A percentile compares a stretch with the other conserved stretches of the same genome.
phyloP scores from a whole-genome alignment of 2,888 invertebrate species.

The Griposia aprilina region DNA sequence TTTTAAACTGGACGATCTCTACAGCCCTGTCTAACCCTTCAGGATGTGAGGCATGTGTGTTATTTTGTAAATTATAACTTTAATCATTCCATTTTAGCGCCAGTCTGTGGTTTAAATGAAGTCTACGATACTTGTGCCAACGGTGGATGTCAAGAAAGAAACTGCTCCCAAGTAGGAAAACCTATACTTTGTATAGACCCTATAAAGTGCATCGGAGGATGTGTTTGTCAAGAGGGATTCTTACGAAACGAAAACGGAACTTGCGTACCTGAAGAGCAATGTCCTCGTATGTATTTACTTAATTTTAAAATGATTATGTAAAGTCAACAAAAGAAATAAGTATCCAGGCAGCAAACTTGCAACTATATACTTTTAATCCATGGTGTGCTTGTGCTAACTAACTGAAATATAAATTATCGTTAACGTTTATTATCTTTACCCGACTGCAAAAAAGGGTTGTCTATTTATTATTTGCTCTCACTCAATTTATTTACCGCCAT shows the following conservation, averaged over 20 bases:
- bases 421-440: no score
- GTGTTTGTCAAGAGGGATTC: slow-evolving; percentile 66
- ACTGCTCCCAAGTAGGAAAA: slow-evolving; percentile 67
- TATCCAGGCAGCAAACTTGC: neutral
- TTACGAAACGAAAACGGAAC: slow-evolving; percentile 61
- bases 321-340: neutral
- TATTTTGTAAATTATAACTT: neutral
- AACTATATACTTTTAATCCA: neutral
- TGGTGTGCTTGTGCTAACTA: no score
- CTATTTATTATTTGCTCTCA: no score
- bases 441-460: no score
- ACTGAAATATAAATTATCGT: no score
- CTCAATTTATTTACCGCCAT: no score
- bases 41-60: no score
- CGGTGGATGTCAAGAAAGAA: slow-evolving; percentile 70
- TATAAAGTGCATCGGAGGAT: slow-evolving; percentile 66
- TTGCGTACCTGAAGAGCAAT: slow-evolving; percentile 70
- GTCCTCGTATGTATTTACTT: slow-evolving; percentile 66
- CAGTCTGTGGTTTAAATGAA: slow-evolving; percentile 65
- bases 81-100: slow-evolving; percentile 44
- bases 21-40: neutral
- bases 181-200: slow-evolving; percentile 66
- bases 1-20: no score
- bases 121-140: slow-evolving; percentile 66
- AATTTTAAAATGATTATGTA: neutral